Evolutionary conservation across 1,140 invertebrate genomes (phyloP).

Genomic region (Drosophila truncata): DNA sequence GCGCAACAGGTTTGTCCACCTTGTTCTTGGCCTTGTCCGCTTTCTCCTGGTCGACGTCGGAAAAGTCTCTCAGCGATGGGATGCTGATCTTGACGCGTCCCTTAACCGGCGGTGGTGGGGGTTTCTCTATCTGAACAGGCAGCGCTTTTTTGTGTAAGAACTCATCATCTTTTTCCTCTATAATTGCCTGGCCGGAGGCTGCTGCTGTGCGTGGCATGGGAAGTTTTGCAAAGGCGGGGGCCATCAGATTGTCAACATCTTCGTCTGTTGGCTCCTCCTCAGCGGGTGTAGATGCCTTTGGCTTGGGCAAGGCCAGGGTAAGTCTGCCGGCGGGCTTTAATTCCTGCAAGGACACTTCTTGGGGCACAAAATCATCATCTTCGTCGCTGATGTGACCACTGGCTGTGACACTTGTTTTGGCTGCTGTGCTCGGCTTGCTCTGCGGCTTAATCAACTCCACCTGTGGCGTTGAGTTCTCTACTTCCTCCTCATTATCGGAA

Average conservation of each 20-base stretch:
- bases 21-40: constrained; percentile 72
- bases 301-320: constrained; percentile 58
- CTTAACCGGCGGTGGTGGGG: constrained; percentile 59
- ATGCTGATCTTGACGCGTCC: constrained; percentile 82
- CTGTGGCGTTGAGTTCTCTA: constrained; percentile 21
- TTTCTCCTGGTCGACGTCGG: constrained; percentile 86
- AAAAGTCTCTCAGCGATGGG: constrained; percentile 86
- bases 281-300: constrained; percentile 40
- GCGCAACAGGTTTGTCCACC: constrained; percentile 55
- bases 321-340: constrained; percentile 22
- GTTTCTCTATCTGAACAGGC: constrained; percentile 54
- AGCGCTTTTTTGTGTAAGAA: constrained; percentile 87
- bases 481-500: constrained; percentile 58
- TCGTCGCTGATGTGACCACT: constrained; percentile 79
- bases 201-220: constrained; percentile 56
- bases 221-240: constrained; percentile 65
- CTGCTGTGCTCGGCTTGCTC: neutral
- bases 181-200: neutral
- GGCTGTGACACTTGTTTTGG: neutral
- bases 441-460: constrained; percentile 37
- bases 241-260: constrained; percentile 42
- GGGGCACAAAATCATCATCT: constrained; percentile 71
- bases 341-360: constrained; percentile 61
- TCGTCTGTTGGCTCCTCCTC: constrained; percentile 4
- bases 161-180: constrained; percentile 87